Evolutionary conservation across 2,888 invertebrate genomes (phyloP).

Genomic region (Melieria omissa): DNA sequence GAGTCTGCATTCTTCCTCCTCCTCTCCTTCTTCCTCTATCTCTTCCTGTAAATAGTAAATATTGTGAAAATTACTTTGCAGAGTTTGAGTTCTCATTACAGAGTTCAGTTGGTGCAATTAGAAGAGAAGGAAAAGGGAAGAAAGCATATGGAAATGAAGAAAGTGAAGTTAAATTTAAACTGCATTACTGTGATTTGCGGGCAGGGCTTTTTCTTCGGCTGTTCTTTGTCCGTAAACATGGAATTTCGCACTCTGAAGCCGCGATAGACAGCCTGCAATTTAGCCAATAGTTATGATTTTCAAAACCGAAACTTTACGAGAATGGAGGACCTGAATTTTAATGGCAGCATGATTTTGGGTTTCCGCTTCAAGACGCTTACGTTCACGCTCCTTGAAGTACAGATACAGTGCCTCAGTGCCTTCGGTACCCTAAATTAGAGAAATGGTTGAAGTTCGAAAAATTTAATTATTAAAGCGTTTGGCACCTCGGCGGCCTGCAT

Average conservation of each 20-base stretch:
- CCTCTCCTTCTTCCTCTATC: too few species aligned
- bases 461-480: neutral
- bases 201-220: too few species aligned
- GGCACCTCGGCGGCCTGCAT: constrained; percentile 55
- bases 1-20: too few species aligned
- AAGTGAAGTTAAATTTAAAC: too few species aligned
- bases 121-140: too few species aligned
- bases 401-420: constrained; percentile 59
- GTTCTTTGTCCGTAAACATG: too few species aligned
- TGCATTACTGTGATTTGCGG: too few species aligned
- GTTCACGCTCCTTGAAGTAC: constrained; percentile 57
- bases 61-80: too few species aligned
- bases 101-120: too few species aligned
- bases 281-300: neutral
- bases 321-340: constrained; percentile 52
- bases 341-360: constrained; percentile 50
- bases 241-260: constrained; percentile 39
- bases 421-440: constrained; percentile 46
- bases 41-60: too few species aligned
- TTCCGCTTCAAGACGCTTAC: constrained; percentile 48
- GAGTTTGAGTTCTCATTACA: too few species aligned
- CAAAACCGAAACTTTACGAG: neutral
- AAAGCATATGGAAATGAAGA: too few species aligned
- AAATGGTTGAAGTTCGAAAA: neutral
- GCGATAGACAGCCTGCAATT: constrained; percentile 40